Base-by-base conservation (phyloP, 2,797 vertebrate species). In the Uromys caudimaculatus region DNA sequence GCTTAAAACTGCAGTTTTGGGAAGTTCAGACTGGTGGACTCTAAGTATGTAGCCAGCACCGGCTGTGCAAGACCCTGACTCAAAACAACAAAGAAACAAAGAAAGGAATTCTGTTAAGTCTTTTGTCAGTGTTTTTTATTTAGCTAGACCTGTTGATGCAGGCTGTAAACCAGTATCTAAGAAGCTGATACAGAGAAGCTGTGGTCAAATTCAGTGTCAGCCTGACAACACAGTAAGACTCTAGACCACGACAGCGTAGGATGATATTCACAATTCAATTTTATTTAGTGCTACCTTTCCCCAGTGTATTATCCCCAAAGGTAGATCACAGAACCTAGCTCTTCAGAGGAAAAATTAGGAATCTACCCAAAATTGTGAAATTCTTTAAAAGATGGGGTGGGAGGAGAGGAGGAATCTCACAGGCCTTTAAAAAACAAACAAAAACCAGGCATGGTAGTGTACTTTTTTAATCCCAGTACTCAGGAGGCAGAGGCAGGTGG, bases 261-360 rank as follows among this genome's bases (percentile, higher is more conserved):
- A 38, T 4, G 64, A 77, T 88, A 86, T 73, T 96, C 85, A 92
- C 50, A 96, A 92, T 29, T 62, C 52, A 69, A 3, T 83, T 76
- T 13, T 84, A 90, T 76, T 64, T 50, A 82, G 6, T 95, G 44
- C 7, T 64, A 62, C 41, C 76, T 85, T 93, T 88, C 54, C 78
- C 52, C 41, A 54, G 12, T 75, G 12, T 27, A 56, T 71, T 76
- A 76, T 91, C 14, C 60, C 3, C 8, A 85, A 95, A 94, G 14
- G 8, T 56, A 96, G 10, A 84, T 84, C 64, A 47, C 52, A 35
- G 73, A 50, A 75, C 60, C 92, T 19, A 92, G 91, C 17, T 86
- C 41, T 27, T 23, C 21, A 32, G 91, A 93, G 21, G 94, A 17
- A 94, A 82, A 41, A 95, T 7, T 19, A 32, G 90, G 89, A 76